Evolutionary conservation across 2,888 invertebrate genomes (phyloP).

Genomic region (Lepas anatifera): DNA sequence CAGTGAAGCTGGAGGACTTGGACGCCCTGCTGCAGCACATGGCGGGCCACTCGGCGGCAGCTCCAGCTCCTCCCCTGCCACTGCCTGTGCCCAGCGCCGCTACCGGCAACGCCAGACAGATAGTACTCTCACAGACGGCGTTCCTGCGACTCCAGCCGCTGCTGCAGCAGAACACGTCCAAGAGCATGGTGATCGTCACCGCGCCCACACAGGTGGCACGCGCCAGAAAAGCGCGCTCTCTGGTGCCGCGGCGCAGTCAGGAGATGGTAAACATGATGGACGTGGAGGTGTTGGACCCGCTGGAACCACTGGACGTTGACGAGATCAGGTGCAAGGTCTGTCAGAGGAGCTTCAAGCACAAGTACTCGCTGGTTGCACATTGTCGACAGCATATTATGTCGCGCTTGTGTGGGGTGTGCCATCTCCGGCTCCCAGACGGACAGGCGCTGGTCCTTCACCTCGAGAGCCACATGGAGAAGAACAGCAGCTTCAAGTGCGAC

Average conservation of each 20-base stretch:
- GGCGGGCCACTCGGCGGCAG: background rate
- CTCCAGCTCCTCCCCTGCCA: background rate
- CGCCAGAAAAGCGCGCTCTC: background rate
- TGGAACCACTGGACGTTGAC: background rate
- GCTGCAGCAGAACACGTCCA: background rate
- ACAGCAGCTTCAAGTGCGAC: conserved; percentile 20
- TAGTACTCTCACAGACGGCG: conserved; percentile 1
- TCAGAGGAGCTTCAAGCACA: conserved; percentile 5
- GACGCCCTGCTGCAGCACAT: conserved; percentile 6
- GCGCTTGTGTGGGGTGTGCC: conserved; percentile 4
- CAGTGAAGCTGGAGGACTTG: conserved; percentile 1
- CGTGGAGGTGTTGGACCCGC: background rate
- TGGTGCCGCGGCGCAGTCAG: background rate
- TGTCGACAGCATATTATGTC: conserved; percentile 3
- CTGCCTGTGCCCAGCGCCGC: too few relatives aligned
- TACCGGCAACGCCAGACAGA: background rate
- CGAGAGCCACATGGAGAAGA: conserved; percentile 4
- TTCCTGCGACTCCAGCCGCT: background rate
- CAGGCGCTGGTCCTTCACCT: background rate
- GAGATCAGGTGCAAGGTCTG: background rate
- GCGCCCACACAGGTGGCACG: background rate
- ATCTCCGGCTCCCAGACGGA: background rate
- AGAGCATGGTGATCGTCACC: background rate
- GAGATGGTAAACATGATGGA: background rate
- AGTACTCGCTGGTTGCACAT: conserved; percentile 7